Evolutionary conservation across 1,140 invertebrate genomes (phyloP).

Genomic region (Zophobas atratus): DNA sequence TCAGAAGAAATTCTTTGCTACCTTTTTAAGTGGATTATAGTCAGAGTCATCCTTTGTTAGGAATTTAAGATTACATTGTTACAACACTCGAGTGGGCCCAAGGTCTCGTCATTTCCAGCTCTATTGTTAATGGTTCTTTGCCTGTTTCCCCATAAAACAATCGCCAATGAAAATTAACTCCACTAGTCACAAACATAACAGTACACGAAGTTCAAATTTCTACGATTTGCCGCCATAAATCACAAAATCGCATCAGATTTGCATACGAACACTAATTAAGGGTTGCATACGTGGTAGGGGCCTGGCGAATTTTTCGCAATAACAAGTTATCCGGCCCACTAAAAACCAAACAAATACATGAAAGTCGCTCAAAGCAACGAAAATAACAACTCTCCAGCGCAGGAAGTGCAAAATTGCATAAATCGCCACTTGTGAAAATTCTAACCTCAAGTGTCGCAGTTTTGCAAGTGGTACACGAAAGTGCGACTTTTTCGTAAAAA

Average conservation of each 20-base stretch:
- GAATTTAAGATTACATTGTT: slow-evolving; percentile 57
- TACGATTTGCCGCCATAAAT: neutral
- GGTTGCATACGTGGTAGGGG: too few relatives aligned
- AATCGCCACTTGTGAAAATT: too few relatives aligned
- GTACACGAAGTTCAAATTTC: neutral
- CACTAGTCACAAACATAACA: neutral
- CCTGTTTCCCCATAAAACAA: slow-evolving; percentile 48
- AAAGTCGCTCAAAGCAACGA: neutral
- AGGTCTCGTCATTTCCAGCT: slow-evolving; percentile 50
- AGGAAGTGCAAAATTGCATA: too few relatives aligned
- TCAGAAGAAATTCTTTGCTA: slow-evolving; percentile 57
- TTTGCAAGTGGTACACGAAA: too few relatives aligned
- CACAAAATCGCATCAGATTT: neutral
- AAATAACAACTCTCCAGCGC: neutral
- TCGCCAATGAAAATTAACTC: slow-evolving; percentile 42
- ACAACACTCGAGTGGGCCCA: slow-evolving; percentile 51
- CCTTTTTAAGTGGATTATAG: slow-evolving; percentile 65
- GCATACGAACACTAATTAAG: neutral
- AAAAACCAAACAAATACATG: too few relatives aligned
- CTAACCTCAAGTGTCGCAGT: too few relatives aligned
- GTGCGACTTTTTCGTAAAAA: too few relatives aligned
- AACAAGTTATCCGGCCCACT: too few relatives aligned
- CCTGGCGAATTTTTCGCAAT: too few relatives aligned
- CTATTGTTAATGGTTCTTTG: slow-evolving; percentile 53
- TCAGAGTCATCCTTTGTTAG: slow-evolving; percentile 54